Evolutionary conservation across 2,113 vertebrate species (phyloP).

Genomic region (Porphyrio hochstetteri): DNA sequence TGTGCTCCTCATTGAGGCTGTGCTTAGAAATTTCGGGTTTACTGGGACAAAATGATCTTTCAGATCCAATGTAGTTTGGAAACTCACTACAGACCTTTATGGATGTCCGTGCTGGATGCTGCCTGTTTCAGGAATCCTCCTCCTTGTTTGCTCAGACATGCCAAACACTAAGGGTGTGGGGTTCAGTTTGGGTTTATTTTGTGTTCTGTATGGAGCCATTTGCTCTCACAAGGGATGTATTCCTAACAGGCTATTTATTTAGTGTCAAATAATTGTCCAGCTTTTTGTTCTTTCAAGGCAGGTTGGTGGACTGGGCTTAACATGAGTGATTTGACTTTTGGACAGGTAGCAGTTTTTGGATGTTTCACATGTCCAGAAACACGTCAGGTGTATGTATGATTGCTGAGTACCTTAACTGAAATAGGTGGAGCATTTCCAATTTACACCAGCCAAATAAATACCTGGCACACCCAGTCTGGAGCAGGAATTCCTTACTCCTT

Average conservation of each 20-base stretch:
- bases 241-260: background rate
- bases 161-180: background rate
- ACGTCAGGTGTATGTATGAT: background rate
- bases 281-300: background rate
- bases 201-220: background rate
- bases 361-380: background rate
- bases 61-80: background rate
- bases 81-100: fast-evolving
- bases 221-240: background rate
- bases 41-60: background rate
- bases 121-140: background rate
- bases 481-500: background rate
- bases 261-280: background rate
- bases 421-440: background rate
- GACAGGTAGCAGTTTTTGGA: background rate
- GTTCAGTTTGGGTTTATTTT: background rate
- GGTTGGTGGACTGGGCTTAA: background rate
- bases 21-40: background rate
- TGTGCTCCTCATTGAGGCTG: background rate
- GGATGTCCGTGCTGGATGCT: background rate
- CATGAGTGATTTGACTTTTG: background rate
- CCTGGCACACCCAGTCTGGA: background rate
- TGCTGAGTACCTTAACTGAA: background rate
- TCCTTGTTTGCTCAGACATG: background rate
- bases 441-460: background rate